A percentile compares a stretch with the other conserved stretches of the same genome.
These are phyloP conservation scores for Drosophila monieri DNA, from an alignment of 2,888 invertebrate species.

Conservation along the genomic window DNA sequence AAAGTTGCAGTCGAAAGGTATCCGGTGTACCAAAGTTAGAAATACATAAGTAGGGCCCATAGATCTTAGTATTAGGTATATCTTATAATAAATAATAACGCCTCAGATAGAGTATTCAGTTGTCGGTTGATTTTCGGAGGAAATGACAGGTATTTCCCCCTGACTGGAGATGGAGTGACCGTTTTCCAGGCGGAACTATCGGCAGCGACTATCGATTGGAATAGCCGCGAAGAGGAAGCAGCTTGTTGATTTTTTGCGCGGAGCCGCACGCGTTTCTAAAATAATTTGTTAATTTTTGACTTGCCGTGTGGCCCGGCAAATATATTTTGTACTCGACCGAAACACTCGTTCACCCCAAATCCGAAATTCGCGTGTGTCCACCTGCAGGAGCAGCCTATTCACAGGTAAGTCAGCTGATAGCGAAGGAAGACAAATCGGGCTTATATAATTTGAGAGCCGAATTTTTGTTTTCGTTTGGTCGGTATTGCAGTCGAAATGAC, in stretches of 20 bases:
- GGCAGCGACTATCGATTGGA: background rate
- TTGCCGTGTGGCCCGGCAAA: slow-evolving; percentile 25
- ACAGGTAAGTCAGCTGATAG: slow-evolving; percentile 46
- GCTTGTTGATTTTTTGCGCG: slow-evolving; percentile 49
- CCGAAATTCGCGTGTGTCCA: slow-evolving; percentile 43
- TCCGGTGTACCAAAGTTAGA: slow-evolving; percentile 67
- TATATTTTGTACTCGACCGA: slow-evolving; percentile 43
- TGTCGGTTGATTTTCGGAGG: background rate
- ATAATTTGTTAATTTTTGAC: slow-evolving; percentile 40
- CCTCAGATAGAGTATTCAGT: background rate
- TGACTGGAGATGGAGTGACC: background rate
- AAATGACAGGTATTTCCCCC: background rate
- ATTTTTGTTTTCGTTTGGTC: slow-evolving; percentile 44
- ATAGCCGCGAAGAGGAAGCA: slow-evolving; percentile 20
- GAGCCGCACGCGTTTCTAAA: slow-evolving; percentile 62
- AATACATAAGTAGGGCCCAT: slow-evolving; percentile 10
- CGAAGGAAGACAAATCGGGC: slow-evolving; percentile 13
- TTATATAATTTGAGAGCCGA: slow-evolving; percentile 60
- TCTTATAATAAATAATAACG: slow-evolving; percentile 8
- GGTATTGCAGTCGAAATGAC: slow-evolving; percentile 56
- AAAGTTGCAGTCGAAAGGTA: slow-evolving; percentile 79
- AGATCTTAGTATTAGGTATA: slow-evolving; percentile 2
- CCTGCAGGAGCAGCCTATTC: slow-evolving; percentile 12
- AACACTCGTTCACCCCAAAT: slow-evolving; percentile 20
- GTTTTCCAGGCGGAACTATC: background rate